Percentiles rank a stretch among this genome's conserved stretches.
These are phyloP conservation scores for Halcyon smyrnensis DNA, from an alignment of 2,797 vertebrate genomes.

Conservation along the genomic window DNA sequence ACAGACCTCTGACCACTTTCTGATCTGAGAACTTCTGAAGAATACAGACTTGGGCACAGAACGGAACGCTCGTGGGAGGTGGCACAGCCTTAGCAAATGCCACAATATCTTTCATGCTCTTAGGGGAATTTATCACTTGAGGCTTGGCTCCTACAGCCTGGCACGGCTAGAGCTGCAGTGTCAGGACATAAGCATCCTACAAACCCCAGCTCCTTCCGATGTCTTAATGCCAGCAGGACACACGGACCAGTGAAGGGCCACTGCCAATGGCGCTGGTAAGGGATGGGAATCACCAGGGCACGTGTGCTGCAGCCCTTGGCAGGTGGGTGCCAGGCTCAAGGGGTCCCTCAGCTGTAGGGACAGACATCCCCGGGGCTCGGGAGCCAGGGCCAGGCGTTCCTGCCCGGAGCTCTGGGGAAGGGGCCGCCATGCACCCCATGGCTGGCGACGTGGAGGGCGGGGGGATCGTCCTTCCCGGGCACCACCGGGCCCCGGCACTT, in stretches of 20 bases:
- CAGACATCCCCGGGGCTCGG: neutral
- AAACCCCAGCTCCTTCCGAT: neutral
- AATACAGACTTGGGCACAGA: fast-evolving
- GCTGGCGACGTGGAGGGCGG: neutral
- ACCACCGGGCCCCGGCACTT: neutral
- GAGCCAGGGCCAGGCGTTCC: neutral
- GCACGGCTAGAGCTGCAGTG: neutral
- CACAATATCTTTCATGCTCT: neutral
- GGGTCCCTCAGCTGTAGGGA: neutral
- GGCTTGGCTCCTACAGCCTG: neutral
- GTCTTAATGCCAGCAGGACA: neutral
- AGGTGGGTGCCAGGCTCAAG: neutral
- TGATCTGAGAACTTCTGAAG: neutral
- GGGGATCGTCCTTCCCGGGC: neutral
- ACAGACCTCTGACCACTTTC: neutral
- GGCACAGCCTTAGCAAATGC: neutral
- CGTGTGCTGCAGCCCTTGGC: neutral
- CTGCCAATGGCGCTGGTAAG: fast-evolving
- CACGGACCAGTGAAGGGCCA: fast-evolving
- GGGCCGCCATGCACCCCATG: neutral
- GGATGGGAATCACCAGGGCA: neutral
- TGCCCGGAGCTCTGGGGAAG: neutral
- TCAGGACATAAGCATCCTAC: fast-evolving
- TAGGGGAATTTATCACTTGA: fast-evolving
- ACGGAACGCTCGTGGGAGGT: fast-evolving